A percentile compares a stretch with the other conserved stretches of the same genome.
phyloP scores from a whole-genome alignment of 2,797 vertebrate genomes.

The Girardinus metallicus region DNA sequence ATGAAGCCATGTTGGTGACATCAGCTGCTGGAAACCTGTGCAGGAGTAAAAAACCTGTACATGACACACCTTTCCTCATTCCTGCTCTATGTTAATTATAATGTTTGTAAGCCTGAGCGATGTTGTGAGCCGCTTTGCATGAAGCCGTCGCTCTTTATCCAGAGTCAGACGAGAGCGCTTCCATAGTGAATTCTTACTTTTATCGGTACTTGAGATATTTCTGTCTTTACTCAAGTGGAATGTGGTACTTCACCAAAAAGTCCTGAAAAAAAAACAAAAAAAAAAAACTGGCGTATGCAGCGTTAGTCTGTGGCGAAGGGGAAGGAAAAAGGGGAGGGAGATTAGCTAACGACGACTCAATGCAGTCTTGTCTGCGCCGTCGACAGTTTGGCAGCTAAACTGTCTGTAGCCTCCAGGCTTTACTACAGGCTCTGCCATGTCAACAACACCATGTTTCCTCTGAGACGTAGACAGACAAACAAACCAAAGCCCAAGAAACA shows the following conservation, averaged over 20 bases:
- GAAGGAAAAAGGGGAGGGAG: slow-evolving; percentile 31
- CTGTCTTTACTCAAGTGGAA: neutral
- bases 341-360: slow-evolving; percentile 50
- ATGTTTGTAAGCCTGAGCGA: neutral
- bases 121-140: neutral
- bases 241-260: neutral
- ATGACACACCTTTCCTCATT: neutral
- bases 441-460: slow-evolving; percentile 68
- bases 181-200: neutral
- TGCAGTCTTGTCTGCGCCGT: slow-evolving; percentile 54
- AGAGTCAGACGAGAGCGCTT: neutral
- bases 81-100: neutral
- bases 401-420: slow-evolving; percentile 75
- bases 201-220: neutral
- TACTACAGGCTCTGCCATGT: slow-evolving; percentile 77
- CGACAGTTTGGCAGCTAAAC: slow-evolving; percentile 72
- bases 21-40: slow-evolving; percentile 8
- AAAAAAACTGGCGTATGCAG: neutral
- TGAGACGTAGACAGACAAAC: slow-evolving; percentile 57
- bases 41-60: slow-evolving; percentile 18
- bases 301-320: slow-evolving; percentile 11
- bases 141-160: neutral
- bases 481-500: slow-evolving; percentile 48
- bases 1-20: slow-evolving; percentile 4
- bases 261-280: neutral